Evolutionary conservation across 2,888 invertebrate species (phyloP), one percentile per base, ranked within the genome.

Genomic region (Eubasilissa splendida): DNA sequence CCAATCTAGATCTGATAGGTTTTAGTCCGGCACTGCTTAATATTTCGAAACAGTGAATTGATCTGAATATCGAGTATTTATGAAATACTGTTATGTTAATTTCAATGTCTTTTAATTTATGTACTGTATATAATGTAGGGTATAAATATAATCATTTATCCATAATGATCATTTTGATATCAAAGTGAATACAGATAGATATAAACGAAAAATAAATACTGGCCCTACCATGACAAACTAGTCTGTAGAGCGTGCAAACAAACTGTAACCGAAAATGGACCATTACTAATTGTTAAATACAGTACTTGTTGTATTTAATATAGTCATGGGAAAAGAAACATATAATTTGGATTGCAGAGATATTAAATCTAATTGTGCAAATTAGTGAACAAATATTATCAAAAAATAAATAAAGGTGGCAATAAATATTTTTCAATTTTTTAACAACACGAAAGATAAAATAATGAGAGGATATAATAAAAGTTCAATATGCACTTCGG

Each of bases 231-330:
- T 68, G 68, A 50, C 52, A 50, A 68, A 68, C 42, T 68, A 10
- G 12, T 33, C 33, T 5, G 7, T 42, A 42, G 31, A 33, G 33
- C 60, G 22, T 63, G 4, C 31, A 63, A 63, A 63, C 33, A 63
- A 63, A 31, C 63, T 12, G 11, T 33, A 10, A 63, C 3, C 31
- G n/a, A 9, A 68, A 68, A 68, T 68, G 50, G 52, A 68, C 68
- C 68, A 68, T 52, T 50, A 14, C 68, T 68, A 50, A 68, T 68
- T 68, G 68, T 7, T n/a, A n/a, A 50, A 42, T 50, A 14, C 68
- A 50, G 68, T n/a, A 68, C 12, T 22, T 22, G 22, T 22, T 66
- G 12, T 11, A 66, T 42, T 66, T 66, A 4, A 50, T n/a, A 66
- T 66, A 68, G n/a, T 68, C 52, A 68, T 50, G n/a, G 50, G 52